A percentile compares a stretch with the other conserved stretches of the same genome.
Evolutionary conservation across 2,888 invertebrate genomes (phyloP).

Genomic region (Pocota personata): DNA sequence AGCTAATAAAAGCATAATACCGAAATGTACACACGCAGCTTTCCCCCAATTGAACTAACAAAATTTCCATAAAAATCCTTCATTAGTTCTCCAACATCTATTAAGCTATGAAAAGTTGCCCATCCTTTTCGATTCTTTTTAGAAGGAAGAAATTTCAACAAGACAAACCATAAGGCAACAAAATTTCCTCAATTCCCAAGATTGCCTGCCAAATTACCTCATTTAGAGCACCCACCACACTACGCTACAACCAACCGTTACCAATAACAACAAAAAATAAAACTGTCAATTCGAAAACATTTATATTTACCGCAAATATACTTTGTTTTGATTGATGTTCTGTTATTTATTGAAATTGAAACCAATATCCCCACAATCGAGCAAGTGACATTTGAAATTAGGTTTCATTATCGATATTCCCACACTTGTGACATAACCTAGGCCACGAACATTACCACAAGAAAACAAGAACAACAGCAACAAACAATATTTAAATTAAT

Average conservation of each 20-base stretch:
- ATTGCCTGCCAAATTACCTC: conserved; percentile 7
- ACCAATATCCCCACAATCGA: neutral
- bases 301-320: conserved; percentile 6
- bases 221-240: neutral
- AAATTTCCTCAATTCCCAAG: neutral
- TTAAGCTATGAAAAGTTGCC: neutral
- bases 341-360: conserved; percentile 21
- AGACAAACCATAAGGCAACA: neutral
- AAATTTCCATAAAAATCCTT: neutral
- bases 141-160: neutral
- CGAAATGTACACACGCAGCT: neutral
- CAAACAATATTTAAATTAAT: conserved; percentile 44
- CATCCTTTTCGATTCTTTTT: no score
- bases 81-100: neutral
- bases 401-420: conserved; percentile 33
- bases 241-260: neutral
- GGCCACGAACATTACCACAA: conserved; percentile 9
- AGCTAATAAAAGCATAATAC: neutral
- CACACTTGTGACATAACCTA: conserved; percentile 61
- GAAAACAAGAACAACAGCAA: neutral
- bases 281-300: conserved; percentile 3
- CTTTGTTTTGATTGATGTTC: conserved; percentile 30
- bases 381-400: conserved; percentile 9
- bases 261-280: neutral
- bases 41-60: neutral